Percentiles rank a stretch among this genome's conserved stretches.
These are phyloP conservation scores for Coecobrya sp. DNA, from an alignment of 2,888 invertebrate species.

Conservation along the genomic window DNA sequence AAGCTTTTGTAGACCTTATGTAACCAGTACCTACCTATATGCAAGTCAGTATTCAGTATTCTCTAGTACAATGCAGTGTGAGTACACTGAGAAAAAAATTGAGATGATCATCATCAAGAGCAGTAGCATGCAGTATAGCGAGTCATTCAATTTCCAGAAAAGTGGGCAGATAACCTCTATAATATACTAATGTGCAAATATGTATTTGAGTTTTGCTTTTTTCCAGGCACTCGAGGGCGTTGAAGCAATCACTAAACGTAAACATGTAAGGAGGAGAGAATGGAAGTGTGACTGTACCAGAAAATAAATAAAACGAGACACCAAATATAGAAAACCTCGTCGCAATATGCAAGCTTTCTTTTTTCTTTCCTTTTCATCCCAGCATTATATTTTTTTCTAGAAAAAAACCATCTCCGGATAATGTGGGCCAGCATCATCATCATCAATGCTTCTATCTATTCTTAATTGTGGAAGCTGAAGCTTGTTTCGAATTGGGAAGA, in stretches of 20 bases:
- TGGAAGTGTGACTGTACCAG: neutral
- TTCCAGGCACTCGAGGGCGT: neutral
- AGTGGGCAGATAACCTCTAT: slow-evolving; percentile 1
- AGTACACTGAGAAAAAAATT: neutral
- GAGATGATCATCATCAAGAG: neutral
- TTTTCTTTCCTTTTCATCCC: too few species aligned
- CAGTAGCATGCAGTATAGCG: neutral
- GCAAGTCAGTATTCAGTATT: too few species aligned
- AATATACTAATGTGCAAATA: neutral
- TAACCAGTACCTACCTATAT: too few species aligned
- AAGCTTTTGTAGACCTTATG: too few species aligned
- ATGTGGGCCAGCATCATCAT: too few species aligned
- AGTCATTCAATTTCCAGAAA: neutral
- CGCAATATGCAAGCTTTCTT: neutral
- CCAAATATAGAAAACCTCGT: neutral
- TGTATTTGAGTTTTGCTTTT: neutral
- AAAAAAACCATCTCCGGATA: too few species aligned
- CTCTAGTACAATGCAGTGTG: neutral
- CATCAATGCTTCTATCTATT: too few species aligned
- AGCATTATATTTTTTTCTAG: too few species aligned
- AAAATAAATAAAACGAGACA: neutral
- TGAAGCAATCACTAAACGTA: neutral
- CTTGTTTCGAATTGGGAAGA: too few species aligned
- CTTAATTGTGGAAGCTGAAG: too few species aligned
- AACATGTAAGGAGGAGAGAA: neutral